phyloP scores from a whole-genome alignment of 2,888 invertebrate genomes.

The Mesochorus sp. region DNA sequence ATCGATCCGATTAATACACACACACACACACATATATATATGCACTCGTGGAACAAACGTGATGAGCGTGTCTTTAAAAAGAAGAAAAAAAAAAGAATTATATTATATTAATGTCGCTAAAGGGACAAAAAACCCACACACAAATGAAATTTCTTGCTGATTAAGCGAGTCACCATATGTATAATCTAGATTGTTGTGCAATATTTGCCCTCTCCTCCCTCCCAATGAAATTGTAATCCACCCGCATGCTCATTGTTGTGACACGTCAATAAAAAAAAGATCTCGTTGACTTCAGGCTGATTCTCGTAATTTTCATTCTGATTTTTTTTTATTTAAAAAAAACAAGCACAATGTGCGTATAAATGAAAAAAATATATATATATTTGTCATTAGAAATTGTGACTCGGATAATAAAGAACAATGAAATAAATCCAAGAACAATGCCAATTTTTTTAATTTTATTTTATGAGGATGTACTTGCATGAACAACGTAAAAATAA shows the following conservation, averaged over 20 bases:
- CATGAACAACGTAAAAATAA: no score
- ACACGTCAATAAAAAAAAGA: conserved; percentile 73
- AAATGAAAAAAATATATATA: no score
- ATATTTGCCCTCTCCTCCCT: conserved; percentile 62
- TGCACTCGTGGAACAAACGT: conserved; percentile 25
- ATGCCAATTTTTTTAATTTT: no score
- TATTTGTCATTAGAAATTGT: no score
- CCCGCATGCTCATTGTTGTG: conserved; percentile 79
- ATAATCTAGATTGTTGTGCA: conserved; percentile 69
- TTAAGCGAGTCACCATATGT: conserved; percentile 31
- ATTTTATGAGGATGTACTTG: no score
- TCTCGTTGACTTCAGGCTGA: conserved; percentile 42
- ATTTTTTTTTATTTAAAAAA: background rate
- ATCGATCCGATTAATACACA: conserved; percentile 42
- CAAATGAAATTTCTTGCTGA: conserved; percentile 46
- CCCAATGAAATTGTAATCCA: conserved; percentile 70
- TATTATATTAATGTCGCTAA: background rate
- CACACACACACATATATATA: no score
- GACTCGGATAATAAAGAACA: no score
- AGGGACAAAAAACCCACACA: background rate
- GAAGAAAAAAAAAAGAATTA: background rate
- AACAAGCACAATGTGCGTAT: no score
- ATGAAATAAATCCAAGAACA: no score
- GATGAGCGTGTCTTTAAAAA: conserved; percentile 15
- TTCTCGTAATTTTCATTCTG: conserved; percentile 5